phyloP scores from a whole-genome alignment of 2,888 invertebrate genomes.

The Eudasyphora cyanicolor region DNA sequence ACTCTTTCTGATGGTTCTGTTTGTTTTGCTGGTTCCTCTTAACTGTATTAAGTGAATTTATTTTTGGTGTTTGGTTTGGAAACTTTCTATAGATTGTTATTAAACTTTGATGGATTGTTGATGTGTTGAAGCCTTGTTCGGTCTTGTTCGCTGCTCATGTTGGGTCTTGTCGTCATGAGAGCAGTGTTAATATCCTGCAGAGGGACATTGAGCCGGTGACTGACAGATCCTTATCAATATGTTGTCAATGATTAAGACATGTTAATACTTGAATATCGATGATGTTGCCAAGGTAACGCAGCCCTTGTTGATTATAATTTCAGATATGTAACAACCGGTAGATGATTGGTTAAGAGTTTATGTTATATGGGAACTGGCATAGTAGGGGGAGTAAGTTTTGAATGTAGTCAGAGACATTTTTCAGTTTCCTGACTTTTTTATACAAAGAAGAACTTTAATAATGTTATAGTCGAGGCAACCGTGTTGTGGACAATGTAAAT shows the following conservation, averaged over 20 bases:
- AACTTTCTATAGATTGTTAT: slow-evolving; percentile 4
- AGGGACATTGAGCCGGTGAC: not conserved
- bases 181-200: not conserved
- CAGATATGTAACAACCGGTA: too few relatives aligned
- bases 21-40: not conserved
- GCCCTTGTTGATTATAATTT: not conserved
- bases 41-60: slow-evolving; percentile 7
- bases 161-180: not conserved
- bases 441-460: too few relatives aligned
- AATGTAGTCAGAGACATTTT: too few relatives aligned
- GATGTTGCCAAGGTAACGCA: not conserved
- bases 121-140: slow-evolving; percentile 13
- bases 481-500: too few relatives aligned
- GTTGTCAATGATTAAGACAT: not conserved
- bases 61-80: not conserved
- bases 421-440: too few relatives aligned
- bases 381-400: too few relatives aligned
- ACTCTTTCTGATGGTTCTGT: not conserved
- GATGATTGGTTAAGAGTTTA: too few relatives aligned
- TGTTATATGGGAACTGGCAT: too few relatives aligned
- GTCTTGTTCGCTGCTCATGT: too few relatives aligned
- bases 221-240: slow-evolving; percentile 2
- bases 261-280: not conserved
- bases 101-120: slow-evolving; percentile 21
- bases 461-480: too few relatives aligned